These are phyloP conservation scores for Cyprinodon variegatus DNA, from an alignment of 2,113 vertebrate species.

Conservation along the genomic window DNA sequence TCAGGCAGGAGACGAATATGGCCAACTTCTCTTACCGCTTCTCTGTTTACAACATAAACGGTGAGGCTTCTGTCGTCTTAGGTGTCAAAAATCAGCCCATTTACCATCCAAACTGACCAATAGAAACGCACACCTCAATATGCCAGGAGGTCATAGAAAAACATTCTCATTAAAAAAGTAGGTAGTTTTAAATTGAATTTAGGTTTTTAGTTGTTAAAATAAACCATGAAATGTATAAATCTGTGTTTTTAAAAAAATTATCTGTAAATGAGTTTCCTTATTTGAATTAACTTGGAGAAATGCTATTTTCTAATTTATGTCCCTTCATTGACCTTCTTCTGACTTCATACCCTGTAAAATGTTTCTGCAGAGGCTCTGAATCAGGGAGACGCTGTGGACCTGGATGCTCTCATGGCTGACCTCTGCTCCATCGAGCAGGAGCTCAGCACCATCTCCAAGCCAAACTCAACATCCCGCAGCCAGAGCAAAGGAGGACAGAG, in stretches of 20 bases:
- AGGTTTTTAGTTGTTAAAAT: too few relatives aligned
- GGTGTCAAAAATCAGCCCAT: neutral
- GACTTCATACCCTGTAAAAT: neutral
- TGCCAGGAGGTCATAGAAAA: too few relatives aligned
- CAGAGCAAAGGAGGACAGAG: conserved; percentile 85
- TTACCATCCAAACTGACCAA: too few relatives aligned
- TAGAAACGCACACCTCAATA: too few relatives aligned
- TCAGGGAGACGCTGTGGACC: conserved; percentile 94
- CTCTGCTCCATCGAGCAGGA: conserved; percentile 98
- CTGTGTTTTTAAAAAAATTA: too few relatives aligned
- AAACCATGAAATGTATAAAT: too few relatives aligned
- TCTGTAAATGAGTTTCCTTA: too few relatives aligned
- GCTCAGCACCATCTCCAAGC: conserved; percentile 90
- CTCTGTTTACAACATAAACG: conserved; percentile 99
- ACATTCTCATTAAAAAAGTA: too few relatives aligned
- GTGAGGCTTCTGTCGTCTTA: conserved; percentile 75
- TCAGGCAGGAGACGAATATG: conserved; percentile 96
- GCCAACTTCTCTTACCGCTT: conserved; percentile 99
- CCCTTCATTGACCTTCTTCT: neutral
- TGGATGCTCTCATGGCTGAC: conserved; percentile 98
- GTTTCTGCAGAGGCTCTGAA: conserved; percentile 91
- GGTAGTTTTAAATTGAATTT: too few relatives aligned
- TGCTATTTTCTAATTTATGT: neutral
- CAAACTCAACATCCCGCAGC: conserved; percentile 78
- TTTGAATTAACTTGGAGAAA: too few relatives aligned